Percentiles rank a stretch among this genome's conserved stretches.
Evolutionary conservation across 2,113 vertebrate genomes (phyloP).

Genomic region (Speoplatyrhinus poulsoni): DNA sequence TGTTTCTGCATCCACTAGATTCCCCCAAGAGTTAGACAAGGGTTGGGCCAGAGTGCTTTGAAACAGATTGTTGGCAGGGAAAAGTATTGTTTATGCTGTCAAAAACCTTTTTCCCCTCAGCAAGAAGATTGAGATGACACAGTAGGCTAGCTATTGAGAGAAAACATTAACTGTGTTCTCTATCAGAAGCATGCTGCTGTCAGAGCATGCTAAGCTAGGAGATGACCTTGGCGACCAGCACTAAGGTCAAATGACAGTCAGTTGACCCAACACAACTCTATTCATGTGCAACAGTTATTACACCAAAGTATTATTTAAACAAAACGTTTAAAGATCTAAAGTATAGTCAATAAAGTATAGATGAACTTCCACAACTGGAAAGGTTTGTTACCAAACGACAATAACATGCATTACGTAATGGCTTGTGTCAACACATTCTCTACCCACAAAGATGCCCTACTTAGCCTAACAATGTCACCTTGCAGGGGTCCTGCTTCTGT

Average conservation of each 20-base stretch:
- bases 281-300: too few species aligned
- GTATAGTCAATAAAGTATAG: too few species aligned
- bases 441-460: neutral
- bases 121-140: constrained; percentile 1
- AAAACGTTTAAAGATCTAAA: too few species aligned
- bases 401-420: neutral
- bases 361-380: too few species aligned
- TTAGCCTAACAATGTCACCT: neutral
- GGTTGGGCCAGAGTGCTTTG: constrained; percentile 18
- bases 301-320: too few species aligned
- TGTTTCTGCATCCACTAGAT: constrained; percentile 34
- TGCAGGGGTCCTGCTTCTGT: neutral
- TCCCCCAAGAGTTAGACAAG: constrained; percentile 24
- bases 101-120: constrained; percentile 10
- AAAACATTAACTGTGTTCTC: neutral
- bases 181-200: neutral
- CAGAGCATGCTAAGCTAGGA: neutral
- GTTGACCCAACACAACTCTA: neutral
- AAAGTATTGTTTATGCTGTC: constrained; percentile 31
- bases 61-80: constrained; percentile 32
- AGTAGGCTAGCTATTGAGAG: neutral
- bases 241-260: neutral
- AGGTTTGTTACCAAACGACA: too few species aligned
- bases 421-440: constrained; percentile 1
- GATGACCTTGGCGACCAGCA: neutral